These are phyloP conservation scores for Drosophila malerkotliana DNA, from an alignment of 1,140 invertebrate genomes.

Conservation along the genomic window DNA sequence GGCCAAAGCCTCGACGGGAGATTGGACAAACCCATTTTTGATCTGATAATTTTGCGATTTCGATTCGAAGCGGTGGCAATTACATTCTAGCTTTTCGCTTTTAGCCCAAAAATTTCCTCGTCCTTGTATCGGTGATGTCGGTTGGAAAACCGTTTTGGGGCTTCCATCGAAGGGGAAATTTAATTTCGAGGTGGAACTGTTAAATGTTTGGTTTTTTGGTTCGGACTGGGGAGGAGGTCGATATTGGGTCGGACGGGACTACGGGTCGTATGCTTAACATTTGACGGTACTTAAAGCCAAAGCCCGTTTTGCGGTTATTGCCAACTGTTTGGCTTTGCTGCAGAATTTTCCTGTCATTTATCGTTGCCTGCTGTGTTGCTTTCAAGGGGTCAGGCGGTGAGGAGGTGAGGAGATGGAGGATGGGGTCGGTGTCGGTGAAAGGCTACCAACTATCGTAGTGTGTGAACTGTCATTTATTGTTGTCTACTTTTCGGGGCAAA, in stretches of 20 bases:
- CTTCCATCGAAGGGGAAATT: conserved; percentile 49
- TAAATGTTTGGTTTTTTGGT: conserved; percentile 43
- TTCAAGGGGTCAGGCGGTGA: neutral
- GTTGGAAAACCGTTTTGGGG: conserved; percentile 8
- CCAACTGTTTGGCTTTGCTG: conserved; percentile 37
- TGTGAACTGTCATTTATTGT: conserved; percentile 50
- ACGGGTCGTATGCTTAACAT: conserved; percentile 27
- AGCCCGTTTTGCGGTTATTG: conserved; percentile 46
- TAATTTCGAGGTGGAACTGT: conserved; percentile 73
- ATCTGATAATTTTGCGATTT: conserved; percentile 65
- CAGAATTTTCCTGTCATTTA: conserved; percentile 45
- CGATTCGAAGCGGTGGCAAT: conserved; percentile 55
- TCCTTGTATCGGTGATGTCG: conserved; percentile 4
- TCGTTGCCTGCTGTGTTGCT: conserved; percentile 26
- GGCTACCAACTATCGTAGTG: conserved; percentile 5
- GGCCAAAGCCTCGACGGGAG: neutral
- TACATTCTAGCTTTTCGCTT: conserved; percentile 62
- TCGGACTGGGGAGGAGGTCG: neutral
- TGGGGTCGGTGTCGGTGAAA: neutral
- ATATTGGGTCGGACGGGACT: neutral
- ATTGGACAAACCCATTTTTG: conserved; percentile 37
- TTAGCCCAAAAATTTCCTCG: conserved; percentile 34
- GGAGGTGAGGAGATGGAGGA: conserved; percentile 1
- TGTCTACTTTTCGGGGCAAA: conserved; percentile 50
- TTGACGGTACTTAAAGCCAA: conserved; percentile 57